These are phyloP conservation scores for Puffinus mauretanicus DNA, from an alignment of 2,113 vertebrate genomes.

Conservation along the genomic window DNA sequence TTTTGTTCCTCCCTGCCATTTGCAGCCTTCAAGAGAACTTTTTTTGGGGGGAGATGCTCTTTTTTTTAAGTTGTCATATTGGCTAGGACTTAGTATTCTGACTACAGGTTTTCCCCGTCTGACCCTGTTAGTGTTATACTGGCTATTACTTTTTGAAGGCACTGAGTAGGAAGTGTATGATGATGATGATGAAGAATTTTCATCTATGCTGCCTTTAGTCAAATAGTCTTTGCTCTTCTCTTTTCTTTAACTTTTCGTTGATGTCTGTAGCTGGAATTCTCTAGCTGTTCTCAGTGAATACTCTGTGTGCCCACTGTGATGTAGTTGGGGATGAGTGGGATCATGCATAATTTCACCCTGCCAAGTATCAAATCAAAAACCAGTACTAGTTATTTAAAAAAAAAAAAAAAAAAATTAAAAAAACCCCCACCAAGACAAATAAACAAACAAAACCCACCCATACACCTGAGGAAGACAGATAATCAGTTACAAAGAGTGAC, in stretches of 20 bases:
- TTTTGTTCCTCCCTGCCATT: neutral
- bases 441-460: neutral
- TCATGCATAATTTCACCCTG: neutral
- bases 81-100: neutral
- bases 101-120: neutral
- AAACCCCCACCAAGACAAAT: neutral
- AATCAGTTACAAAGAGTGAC: neutral
- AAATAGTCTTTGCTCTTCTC: neutral
- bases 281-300: neutral
- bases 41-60: rapidly evolving
- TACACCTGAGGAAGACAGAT: neutral
- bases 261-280: neutral
- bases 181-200: neutral
- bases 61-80: neutral
- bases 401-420: neutral
- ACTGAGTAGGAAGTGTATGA: neutral
- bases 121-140: neutral
- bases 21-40: neutral
- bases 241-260: neutral
- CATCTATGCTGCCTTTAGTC: neutral
- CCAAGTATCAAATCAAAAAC: neutral
- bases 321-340: neutral
- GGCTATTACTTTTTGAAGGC: neutral
- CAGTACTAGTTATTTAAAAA: neutral
- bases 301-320: neutral